Base-by-base conservation (phyloP, 1,140 invertebrate species). In the Hetaerina americana region DNA sequence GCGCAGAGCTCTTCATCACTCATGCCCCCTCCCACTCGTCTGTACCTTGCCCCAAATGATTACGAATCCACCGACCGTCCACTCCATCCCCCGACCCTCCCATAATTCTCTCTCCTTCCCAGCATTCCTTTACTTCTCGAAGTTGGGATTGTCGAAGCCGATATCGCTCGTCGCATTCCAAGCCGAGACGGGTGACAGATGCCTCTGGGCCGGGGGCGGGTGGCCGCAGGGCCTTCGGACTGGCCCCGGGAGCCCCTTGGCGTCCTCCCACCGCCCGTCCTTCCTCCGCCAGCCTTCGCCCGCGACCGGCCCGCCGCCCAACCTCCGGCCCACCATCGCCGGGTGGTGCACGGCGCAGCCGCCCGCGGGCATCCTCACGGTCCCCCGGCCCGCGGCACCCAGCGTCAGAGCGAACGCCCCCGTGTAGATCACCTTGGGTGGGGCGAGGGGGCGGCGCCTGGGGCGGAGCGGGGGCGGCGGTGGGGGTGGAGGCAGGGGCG, bases 341-440 rank as follows among this genome's bases (percentile, higher is more conserved):
- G 40, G 40, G 15, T 18, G 15, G 40, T 57, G 40, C 15, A 57
- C 22, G 40, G 40, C 40, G 40, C 40, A 57, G 40, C 15, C 22
- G 2, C 40, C 40, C 10, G 40, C 15, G 40, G 15, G 15, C 40
- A 57, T 57, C 10, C 40, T 57, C 2, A n/a, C 40, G 22, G 15
- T 57, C 40, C 40, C 40, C 40, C 40, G 15, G 15, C 40, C 40
- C n/a, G n/a, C n/a, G 40, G 40, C 40, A n/a, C 40, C 40, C 3
- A 57, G 40, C 15, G 40, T 57, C 22, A 57, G 22, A 57, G 40
- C 40, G 24, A 79, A 79, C 26, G 73, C 73, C 31, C 77, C 78
- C 2, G 78, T 78, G 67, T 78, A 79, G 40, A 79, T 79, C 24
- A 79, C 78, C 22, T 76, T 77, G 5, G 78, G 70, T 8, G 76